These are phyloP conservation scores for Oryzias javanicus DNA, from an alignment of 2,113 vertebrate genomes.

Conservation along the genomic window DNA sequence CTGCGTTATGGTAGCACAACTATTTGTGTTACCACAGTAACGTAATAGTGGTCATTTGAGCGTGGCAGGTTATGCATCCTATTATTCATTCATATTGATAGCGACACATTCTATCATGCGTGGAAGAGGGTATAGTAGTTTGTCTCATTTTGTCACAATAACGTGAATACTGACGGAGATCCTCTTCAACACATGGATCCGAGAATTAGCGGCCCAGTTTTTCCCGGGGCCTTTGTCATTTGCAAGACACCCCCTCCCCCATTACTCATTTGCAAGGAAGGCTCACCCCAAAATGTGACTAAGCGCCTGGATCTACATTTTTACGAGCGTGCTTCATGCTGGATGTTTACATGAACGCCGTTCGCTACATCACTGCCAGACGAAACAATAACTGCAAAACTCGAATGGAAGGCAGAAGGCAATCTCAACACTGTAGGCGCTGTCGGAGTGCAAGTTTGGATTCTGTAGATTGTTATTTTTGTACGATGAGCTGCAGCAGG, in stretches of 20 bases:
- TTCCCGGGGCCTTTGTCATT: constrained; percentile 78
- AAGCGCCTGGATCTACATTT: constrained; percentile 26
- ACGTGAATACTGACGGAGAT: constrained; percentile 13
- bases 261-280: constrained; percentile 66
- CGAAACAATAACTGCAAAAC: too few relatives aligned
- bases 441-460: too few relatives aligned
- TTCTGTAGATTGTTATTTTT: too few relatives aligned
- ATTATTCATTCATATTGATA: constrained; percentile 7
- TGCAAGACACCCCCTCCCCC: constrained; percentile 75
- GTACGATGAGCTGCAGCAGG: too few relatives aligned
- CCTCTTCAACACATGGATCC: constrained; percentile 54
- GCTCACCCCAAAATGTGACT: constrained; percentile 61
- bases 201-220: constrained; percentile 74
- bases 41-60: constrained; percentile 13
- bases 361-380: too few relatives aligned
- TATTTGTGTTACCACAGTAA: constrained; percentile 24
- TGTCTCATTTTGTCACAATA: not conserved
- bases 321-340: too few relatives aligned
- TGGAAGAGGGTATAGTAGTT: not conserved
- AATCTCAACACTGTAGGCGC: too few relatives aligned
- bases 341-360: too few relatives aligned
- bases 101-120: not conserved
- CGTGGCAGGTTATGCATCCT: constrained; percentile 23
- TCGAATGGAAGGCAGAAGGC: too few relatives aligned
- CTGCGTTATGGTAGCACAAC: constrained; percentile 1